Evolutionary conservation across 2,113 vertebrate species (phyloP).

Genomic region (Cyanistes caeruleus): DNA sequence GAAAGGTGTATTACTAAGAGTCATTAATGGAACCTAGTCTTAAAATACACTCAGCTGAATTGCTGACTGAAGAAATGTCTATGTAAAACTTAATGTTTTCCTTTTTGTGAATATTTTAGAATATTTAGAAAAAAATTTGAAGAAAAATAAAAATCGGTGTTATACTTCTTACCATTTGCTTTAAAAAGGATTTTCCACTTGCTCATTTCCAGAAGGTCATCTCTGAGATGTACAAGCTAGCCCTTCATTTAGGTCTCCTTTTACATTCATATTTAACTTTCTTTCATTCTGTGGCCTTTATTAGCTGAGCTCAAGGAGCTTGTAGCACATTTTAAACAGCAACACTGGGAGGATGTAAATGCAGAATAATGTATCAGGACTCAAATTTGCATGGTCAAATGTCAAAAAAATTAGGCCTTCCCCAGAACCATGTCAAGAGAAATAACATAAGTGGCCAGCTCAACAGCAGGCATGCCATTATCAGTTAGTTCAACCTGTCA

Average conservation of each 20-base stretch:
- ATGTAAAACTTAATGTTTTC: constrained; percentile 64
- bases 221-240: constrained; percentile 69
- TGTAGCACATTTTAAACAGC: constrained; percentile 88
- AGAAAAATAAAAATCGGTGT: constrained; percentile 17
- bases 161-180: constrained; percentile 67
- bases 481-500: constrained; percentile 95
- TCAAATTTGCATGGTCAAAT: constrained; percentile 99
- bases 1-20: constrained; percentile 63
- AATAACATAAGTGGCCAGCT: constrained; percentile 93
- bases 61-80: constrained; percentile 35
- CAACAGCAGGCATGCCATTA: constrained; percentile 93
- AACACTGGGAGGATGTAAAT: constrained; percentile 93
- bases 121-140: constrained; percentile 34
- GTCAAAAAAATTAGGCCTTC: constrained; percentile 99
- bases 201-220: constrained; percentile 76
- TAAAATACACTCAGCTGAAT: constrained; percentile 52
- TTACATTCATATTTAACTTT: constrained; percentile 86
- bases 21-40: constrained; percentile 58
- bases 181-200: constrained; percentile 53
- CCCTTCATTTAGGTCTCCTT: constrained; percentile 80
- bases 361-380: constrained; percentile 98
- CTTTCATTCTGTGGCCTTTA: constrained; percentile 86
- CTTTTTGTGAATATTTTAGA: constrained; percentile 63
- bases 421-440: constrained; percentile 96
- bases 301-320: constrained; percentile 83